These are phyloP conservation scores for Melolontha melolontha DNA, from an alignment of 2,888 invertebrate genomes.

Conservation along the genomic window DNA sequence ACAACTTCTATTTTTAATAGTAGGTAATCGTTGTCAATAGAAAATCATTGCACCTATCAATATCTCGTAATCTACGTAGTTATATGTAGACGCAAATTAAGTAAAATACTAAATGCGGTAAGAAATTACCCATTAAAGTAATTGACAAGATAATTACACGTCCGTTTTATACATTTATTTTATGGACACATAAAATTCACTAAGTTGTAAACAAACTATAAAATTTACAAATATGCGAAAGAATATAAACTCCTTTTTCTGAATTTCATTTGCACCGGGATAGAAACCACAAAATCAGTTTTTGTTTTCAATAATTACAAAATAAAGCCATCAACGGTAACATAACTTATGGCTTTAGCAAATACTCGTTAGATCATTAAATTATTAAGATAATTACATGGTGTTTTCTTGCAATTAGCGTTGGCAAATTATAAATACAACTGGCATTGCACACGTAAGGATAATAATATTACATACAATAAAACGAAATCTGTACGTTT, in stretches of 20 bases:
- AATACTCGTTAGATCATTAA: constrained; percentile 26
- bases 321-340: too few relatives aligned
- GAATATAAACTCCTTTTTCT: too few relatives aligned
- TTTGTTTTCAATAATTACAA: too few relatives aligned
- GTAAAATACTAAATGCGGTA: constrained; percentile 6
- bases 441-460: constrained; percentile 8
- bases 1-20: too few relatives aligned
- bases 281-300: too few relatives aligned
- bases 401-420: constrained; percentile 33
- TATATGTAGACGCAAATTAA: constrained; percentile 4
- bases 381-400: constrained; percentile 34
- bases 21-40: too few relatives aligned
- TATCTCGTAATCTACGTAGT: too few relatives aligned
- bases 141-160: constrained; percentile 31
- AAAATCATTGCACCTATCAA: too few relatives aligned
- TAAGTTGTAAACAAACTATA: constrained; percentile 15
- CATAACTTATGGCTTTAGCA: neutral
- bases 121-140: constrained; percentile 24
- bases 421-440: constrained; percentile 20
- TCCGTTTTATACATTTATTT: constrained; percentile 1
- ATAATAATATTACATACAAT: neutral
- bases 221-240: constrained; percentile 2
- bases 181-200: constrained; percentile 6
- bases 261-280: too few relatives aligned
- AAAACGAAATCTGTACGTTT: too few relatives aligned